Conservation (phyloP, 2,888 invertebrate species). For the Yponomeuta malinellus region DNA sequence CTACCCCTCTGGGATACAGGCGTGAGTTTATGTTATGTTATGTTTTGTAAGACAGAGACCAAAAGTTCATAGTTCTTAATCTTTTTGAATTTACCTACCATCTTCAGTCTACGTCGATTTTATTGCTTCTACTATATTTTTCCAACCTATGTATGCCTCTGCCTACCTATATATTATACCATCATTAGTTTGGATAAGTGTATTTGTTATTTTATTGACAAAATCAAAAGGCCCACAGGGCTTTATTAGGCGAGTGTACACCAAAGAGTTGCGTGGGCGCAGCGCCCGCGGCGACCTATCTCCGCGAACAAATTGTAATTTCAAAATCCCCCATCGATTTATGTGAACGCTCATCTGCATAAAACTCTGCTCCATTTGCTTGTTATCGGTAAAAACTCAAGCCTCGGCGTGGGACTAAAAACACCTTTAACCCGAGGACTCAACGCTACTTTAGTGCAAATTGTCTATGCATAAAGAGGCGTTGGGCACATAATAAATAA, state of each 20-base stretch:
- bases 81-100: too few relatives aligned
- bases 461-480: conserved; percentile 2
- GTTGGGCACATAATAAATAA: neutral
- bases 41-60: too few relatives aligned
- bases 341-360: conserved; percentile 67
- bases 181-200: too few relatives aligned
- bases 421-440: conserved; percentile 13
- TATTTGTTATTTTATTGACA: too few relatives aligned
- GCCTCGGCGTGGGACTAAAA: neutral
- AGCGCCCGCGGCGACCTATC: conserved; percentile 63
- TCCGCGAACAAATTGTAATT: conserved; percentile 71
- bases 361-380: conserved; percentile 59
- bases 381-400: conserved; percentile 30
- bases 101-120: too few relatives aligned
- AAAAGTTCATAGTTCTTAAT: too few relatives aligned
- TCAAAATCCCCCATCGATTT: conserved; percentile 71
- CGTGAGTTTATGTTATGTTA: too few relatives aligned
- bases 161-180: too few relatives aligned
- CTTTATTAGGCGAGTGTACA: neutral
- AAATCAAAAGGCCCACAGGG: neutral
- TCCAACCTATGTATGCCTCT: too few relatives aligned
- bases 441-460: conserved; percentile 16
- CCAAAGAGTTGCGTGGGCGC: conserved; percentile 19
- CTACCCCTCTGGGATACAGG: too few relatives aligned
- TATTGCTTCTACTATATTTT: too few relatives aligned